Base-by-base conservation (phyloP, 2,113 vertebrate species). In the Neomonachus schauinslandi region DNA sequence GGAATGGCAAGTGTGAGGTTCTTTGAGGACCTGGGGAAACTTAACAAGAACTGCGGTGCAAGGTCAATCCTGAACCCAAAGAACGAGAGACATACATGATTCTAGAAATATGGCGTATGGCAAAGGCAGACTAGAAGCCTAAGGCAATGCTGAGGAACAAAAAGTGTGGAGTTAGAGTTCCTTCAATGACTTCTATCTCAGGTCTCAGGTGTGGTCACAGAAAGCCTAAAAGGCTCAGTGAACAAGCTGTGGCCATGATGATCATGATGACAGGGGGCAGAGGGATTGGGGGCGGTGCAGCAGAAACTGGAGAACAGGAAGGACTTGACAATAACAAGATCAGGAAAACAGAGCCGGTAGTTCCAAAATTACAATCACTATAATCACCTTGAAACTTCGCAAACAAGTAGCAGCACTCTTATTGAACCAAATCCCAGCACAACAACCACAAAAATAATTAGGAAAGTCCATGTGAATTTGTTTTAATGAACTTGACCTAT, bases 401-500 rank as follows among this genome's bases (percentile, higher is more conserved):
- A 33, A 53, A 51, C 24, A 69, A 94, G 18, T 39, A 96, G 31
- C 11, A 67, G 18, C 24, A 39, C 4, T 77, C 65, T 49, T 82
- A 71, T 61, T 86, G 95, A 94, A 67, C 31, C 67, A 89, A 94
- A 86, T 81, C 59, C 69, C 42, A 11, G 7, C 22, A 69, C 18
- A 91, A 67, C 28, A 16, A 83, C n/a, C 21, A 90, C 22, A 88
- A 59, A 67, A 77, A 57, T 57, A 76, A 85, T 36, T 31, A 61
- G 46, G 28, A 91, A 96, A 87, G 22, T 71, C 51, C 46, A 49
- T 21, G 8, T 74, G 36, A 42, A 39, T 76, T 83, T 80, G n/a
- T 72, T 92, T 81, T 94, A 74, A 88, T 89, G 42, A 94, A 79
- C n/a, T 10, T 92, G n/a, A 92, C 72, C 46, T 86, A 16, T 4